Evolutionary conservation across 2,797 vertebrate genomes (phyloP).

Genomic region (Selene dorsalis): DNA sequence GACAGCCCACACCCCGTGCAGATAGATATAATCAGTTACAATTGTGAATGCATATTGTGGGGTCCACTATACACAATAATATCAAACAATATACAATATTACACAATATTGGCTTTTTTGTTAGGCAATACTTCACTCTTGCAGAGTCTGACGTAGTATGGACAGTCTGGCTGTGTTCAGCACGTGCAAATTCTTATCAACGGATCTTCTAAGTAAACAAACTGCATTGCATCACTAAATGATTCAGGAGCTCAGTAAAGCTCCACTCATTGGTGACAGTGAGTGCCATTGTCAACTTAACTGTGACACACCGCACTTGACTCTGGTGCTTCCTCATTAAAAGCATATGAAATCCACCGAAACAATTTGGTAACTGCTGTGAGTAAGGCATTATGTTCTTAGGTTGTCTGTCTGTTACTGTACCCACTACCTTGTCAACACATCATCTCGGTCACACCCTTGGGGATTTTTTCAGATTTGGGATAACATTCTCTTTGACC

Average conservation of each 20-base stretch:
- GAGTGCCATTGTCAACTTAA: not conserved
- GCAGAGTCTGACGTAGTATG: not conserved
- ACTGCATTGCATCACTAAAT: no score
- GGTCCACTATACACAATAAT: not conserved
- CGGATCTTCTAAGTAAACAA: not conserved
- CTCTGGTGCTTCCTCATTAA: not conserved
- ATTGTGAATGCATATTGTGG: not conserved
- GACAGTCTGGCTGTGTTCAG: not conserved
- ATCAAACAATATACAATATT: not conserved
- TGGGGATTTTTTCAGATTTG: no score
- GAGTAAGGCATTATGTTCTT: not conserved
- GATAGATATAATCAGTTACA: not conserved
- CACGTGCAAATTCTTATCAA: not conserved
- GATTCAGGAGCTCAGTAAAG: not conserved
- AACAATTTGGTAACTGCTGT: not conserved
- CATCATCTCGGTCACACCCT: no score
- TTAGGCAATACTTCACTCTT: not conserved
- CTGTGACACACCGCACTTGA: not conserved
- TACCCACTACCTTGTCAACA: no score
- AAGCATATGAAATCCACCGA: not conserved
- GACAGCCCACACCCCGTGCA: slow-evolving; percentile 29
- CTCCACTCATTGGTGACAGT: not conserved
- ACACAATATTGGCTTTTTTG: not conserved
- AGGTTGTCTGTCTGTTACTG: no score
- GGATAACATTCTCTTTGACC: no score